phyloP scores from a whole-genome alignment of 2,113 vertebrate species.

The Cinclus mexicanus region DNA sequence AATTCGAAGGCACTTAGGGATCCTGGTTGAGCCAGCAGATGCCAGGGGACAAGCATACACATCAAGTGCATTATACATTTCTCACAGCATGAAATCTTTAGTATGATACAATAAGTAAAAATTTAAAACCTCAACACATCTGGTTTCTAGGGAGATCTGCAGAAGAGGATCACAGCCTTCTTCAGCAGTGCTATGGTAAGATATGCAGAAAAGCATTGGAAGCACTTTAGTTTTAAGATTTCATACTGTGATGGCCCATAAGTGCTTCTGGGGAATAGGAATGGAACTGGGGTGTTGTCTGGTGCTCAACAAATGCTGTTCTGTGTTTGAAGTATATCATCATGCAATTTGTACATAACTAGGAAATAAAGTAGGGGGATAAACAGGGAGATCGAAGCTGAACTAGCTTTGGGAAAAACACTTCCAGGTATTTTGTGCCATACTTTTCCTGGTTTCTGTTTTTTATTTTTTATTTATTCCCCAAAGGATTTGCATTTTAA shows the following conservation, averaged over 20 bases:
- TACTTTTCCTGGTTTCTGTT: background rate
- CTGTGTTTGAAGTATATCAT: background rate
- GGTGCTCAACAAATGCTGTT: background rate
- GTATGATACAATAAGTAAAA: background rate
- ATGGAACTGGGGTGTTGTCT: background rate
- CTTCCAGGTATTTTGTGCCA: background rate
- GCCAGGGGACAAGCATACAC: background rate
- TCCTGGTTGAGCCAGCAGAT: background rate
- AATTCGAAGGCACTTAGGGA: background rate
- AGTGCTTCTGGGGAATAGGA: background rate
- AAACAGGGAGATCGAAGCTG: background rate
- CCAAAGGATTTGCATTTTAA: background rate
- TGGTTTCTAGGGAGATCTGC: background rate
- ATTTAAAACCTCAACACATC: background rate
- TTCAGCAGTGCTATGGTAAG: background rate
- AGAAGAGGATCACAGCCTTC: background rate
- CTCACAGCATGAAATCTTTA: background rate
- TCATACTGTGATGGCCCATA: background rate
- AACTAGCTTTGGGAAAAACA: background rate
- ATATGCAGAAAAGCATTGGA: background rate
- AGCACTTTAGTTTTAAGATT: background rate
- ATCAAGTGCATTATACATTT: background rate
- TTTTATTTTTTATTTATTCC: background rate
- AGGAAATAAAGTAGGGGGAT: background rate
- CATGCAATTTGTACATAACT: background rate